Evolutionary conservation across 2,888 invertebrate species (phyloP), one percentile per base, ranked within the genome.

Genomic region (Meganola albula): DNA sequence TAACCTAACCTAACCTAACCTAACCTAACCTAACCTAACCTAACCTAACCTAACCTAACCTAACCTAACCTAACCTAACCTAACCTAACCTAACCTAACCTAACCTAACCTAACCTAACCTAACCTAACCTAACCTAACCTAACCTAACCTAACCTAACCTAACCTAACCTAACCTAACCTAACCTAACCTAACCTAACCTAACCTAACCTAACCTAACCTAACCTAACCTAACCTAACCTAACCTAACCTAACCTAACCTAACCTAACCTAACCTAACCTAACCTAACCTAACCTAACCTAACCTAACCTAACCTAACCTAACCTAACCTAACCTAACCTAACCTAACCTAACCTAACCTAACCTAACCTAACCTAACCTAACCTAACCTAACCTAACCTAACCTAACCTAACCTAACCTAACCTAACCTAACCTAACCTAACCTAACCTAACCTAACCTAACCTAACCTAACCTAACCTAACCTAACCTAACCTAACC

Each of bases 211-310:
- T 28, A 28, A 34, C 27, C 34, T 34, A 34, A 34, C 29, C 34
- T 33, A 28, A 34, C 34, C 33, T 34, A 34, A 34, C 34, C 29
- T 34, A 34, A 34, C 29, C 34, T 34, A 29, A 34, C 27, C 27
- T 27, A 34, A 34, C 34, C 28, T 34, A 34, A 34, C 29, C 34
- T 29, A 29, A 34, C 34, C 34, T 34, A 34, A 34, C 34, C 29
- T 34, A 28, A 28, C 24, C 34, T 28, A 24, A 28, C 27, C 34
- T 28, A 28, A 34, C 34, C 28, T 28, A 28, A 34, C 28, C 34
- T 29, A 25, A 34, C 34, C 34, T 29, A 34, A 34, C 34, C 29
- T 29, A 34, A 29, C 29, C 34, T 29, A 29, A 29, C 34, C 25
- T 25, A 25, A 34, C 25, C 29, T 34, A 34, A 29, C 29, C 34